phyloP scores from a whole-genome alignment of 2,113 vertebrate species.

The Megaptera novaeangliae region DNA sequence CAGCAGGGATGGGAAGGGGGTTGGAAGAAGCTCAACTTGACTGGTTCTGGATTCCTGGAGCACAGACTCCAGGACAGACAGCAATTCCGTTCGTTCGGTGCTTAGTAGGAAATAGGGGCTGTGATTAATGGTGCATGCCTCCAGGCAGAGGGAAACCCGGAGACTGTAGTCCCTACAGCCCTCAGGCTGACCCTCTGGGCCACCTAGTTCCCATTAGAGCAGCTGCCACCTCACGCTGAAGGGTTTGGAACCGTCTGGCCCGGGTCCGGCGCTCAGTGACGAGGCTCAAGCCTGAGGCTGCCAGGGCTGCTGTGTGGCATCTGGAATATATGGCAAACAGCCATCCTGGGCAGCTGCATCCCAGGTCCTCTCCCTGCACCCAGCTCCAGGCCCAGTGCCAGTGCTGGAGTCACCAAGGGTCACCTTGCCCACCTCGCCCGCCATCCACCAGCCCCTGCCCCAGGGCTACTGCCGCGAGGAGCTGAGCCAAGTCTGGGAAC shows the following conservation, averaged over 20 bases:
- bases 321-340: background rate
- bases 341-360: background rate
- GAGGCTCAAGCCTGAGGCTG: background rate
- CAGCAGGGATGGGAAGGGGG: background rate
- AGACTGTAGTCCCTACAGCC: background rate
- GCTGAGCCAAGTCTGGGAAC: background rate
- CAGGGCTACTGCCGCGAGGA: background rate
- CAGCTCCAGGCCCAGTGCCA: background rate
- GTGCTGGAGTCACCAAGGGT: background rate
- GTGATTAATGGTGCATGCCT: too few relatives aligned
- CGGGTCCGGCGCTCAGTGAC: background rate
- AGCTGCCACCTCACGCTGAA: background rate
- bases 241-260: background rate
- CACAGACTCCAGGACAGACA: background rate
- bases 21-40: background rate
- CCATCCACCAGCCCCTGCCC: background rate
- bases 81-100: rapidly evolving
- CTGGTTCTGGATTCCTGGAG: background rate
- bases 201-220: background rate
- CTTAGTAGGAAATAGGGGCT: background rate
- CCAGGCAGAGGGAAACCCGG: background rate
- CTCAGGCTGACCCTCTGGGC: background rate
- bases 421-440: background rate
- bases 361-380: background rate
- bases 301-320: background rate